These are phyloP conservation scores for Fulica atra DNA, from an alignment of 2,113 vertebrate species.

Conservation along the genomic window DNA sequence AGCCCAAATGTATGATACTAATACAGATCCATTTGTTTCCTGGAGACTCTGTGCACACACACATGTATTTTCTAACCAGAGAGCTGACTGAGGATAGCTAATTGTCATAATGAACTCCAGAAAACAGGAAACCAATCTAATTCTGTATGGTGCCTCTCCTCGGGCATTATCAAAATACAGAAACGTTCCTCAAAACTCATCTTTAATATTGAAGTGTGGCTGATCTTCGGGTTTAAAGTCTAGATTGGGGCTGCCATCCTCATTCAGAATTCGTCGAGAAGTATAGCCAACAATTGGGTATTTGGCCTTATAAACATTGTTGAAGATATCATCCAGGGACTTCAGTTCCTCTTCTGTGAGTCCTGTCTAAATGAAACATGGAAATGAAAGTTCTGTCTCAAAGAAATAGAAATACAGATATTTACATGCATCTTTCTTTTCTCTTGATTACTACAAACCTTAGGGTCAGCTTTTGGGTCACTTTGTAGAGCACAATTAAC, in stretches of 20 bases:
- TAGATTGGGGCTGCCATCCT: constrained; percentile 90
- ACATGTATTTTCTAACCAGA: not conserved
- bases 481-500: not conserved
- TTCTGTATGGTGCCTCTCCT: not conserved
- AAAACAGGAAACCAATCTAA: not conserved
- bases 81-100: not conserved
- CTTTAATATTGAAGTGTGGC: constrained; percentile 87
- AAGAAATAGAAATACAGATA: not conserved
- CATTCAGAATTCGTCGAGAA: constrained; percentile 84
- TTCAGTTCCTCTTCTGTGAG: constrained; percentile 86
- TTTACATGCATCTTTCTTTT: not conserved
- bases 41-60: not conserved
- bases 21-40: not conserved
- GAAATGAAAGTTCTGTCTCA: not conserved
- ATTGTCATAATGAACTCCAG: not conserved
- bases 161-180: not conserved
- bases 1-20: not conserved
- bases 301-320: constrained; percentile 91
- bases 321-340: constrained; percentile 88
- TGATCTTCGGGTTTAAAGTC: constrained; percentile 93
- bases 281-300: constrained; percentile 97
- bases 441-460: not conserved
- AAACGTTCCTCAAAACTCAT: constrained; percentile 84
- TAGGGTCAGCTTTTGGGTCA: not conserved
- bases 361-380: constrained; percentile 76